A percentile compares a stretch with the other conserved stretches of the same genome.
These are phyloP conservation scores for Oreochromis grahami DNA, from an alignment of 2,797 vertebrate species.

Conservation along the genomic window DNA sequence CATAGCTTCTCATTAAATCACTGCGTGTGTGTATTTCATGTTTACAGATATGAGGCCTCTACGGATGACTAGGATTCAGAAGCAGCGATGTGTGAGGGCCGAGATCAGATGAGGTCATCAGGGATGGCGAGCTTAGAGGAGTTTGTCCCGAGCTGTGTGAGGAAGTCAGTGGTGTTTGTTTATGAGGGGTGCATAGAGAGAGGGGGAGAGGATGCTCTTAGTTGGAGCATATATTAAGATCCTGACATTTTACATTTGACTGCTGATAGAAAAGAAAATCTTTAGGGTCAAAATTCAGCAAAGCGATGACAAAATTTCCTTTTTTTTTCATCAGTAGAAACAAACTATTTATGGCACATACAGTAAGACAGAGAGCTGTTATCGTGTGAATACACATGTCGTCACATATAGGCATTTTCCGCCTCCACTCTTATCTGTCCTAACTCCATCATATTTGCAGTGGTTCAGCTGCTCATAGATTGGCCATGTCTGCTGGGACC, in stretches of 20 bases:
- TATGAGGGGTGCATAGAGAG: background rate
- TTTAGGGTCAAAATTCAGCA: background rate
- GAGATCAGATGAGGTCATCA: conserved; percentile 56
- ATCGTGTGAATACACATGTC: background rate
- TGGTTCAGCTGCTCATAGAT: conserved; percentile 46
- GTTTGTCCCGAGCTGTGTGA: background rate
- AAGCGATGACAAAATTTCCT: background rate
- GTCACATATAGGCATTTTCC: background rate
- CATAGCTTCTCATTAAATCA: conserved; percentile 25
- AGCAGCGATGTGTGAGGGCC: conserved; percentile 48
- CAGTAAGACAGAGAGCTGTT: background rate
- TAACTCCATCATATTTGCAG: conserved; percentile 12
- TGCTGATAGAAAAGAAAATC: background rate
- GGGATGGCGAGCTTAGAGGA: conserved; percentile 23
- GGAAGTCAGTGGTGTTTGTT: conserved; percentile 5
- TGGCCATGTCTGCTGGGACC: conserved; percentile 25
- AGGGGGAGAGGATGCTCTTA: background rate
- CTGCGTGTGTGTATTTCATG: conserved; percentile 11
- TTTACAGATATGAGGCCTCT: conserved; percentile 45
- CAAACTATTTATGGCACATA: conserved; percentile 50
- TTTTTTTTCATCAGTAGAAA: conserved; percentile 21
- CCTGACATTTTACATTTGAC: background rate
- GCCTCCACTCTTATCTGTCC: conserved; percentile 10
- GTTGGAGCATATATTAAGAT: background rate
- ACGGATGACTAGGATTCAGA: conserved; percentile 40